Evolutionary conservation across 2,888 invertebrate genomes (phyloP), one percentile per base, ranked within the genome.

Genomic region (Pediacus dermestoides): DNA sequence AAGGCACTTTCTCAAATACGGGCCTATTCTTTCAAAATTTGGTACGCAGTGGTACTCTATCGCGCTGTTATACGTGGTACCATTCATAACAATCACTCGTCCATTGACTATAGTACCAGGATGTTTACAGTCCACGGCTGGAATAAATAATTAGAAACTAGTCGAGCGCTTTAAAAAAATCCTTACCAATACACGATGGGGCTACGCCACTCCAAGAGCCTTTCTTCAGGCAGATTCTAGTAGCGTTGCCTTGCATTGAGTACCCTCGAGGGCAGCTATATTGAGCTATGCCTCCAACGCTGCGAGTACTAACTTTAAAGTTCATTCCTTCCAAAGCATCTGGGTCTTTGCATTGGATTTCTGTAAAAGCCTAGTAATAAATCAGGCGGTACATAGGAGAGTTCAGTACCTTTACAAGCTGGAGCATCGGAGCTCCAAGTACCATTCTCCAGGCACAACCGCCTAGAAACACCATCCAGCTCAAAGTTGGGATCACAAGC

Each of bases 1-100:
- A 67, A 82, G 73, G 61, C 92, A 93, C 61, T 88, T 88, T 41
- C 92, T 74, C 11, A 89, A 68, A 64, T 88, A 87, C 0, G 87
- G 85, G 0, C 92, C 92, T 1, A 83, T 80, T 6, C 89, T 75
- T 60, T 85, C 85, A 70, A 77, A 90, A 55, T 85, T 86, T 2
- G 90, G 91, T 38, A 91, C 68, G 62, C 93, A 93, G 61, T 91
- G 90, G 66, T 92, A 92, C 63, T 92, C 92, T 1, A 89, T 83
- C 0, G 87, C 83, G 35, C 88, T 88, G 16, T 86, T 87, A 64
- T 85, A 93, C 0, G 88, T 89, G 0, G 88, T 84, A 31, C 85
- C 83, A 61, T 93, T 92, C 39, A 89, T 81, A 18, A 89, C 80
- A 53, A 91, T 88, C 10, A 90, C 83, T 38, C 90, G 78, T 0